Evolutionary conservation across 2,113 vertebrate species (phyloP).

Genomic region (Raja brachyura): DNA sequence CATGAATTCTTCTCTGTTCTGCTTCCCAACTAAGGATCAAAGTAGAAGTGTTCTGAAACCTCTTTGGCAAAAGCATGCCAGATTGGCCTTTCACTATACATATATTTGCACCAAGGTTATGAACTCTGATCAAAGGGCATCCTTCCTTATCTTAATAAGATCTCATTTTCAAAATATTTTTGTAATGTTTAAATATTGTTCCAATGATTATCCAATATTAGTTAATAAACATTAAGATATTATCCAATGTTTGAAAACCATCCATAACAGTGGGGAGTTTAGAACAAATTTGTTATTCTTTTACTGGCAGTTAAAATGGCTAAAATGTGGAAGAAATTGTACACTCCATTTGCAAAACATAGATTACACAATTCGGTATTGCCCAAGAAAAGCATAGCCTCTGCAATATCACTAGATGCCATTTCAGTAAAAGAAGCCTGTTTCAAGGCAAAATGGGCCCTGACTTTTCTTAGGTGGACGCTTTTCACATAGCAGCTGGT

Average conservation of each 20-base stretch:
- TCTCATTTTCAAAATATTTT: no score
- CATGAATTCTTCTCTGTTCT: neutral
- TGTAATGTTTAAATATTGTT: no score
- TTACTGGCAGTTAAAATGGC: neutral
- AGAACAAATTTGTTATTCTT: neutral
- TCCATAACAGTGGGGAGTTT: no score
- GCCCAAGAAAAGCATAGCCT: neutral
- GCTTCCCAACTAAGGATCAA: neutral
- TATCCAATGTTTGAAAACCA: neutral
- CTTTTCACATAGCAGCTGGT: neutral
- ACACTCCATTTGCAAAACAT: neutral
- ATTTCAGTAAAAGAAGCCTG: neutral
- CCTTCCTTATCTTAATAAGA: neutral
- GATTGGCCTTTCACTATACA: neutral
- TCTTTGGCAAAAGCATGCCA: neutral
- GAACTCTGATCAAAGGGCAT: neutral
- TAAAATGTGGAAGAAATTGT: neutral
- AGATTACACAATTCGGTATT: neutral
- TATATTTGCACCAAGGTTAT: neutral
- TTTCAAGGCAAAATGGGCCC: neutral
- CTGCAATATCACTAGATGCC: neutral
- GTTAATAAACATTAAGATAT: no score
- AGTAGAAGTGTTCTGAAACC: neutral
- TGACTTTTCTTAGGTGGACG: neutral
- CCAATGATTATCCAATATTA: no score